phyloP scores from a whole-genome alignment of 2,888 invertebrate genomes.

The Cataglyphis albicans region DNA sequence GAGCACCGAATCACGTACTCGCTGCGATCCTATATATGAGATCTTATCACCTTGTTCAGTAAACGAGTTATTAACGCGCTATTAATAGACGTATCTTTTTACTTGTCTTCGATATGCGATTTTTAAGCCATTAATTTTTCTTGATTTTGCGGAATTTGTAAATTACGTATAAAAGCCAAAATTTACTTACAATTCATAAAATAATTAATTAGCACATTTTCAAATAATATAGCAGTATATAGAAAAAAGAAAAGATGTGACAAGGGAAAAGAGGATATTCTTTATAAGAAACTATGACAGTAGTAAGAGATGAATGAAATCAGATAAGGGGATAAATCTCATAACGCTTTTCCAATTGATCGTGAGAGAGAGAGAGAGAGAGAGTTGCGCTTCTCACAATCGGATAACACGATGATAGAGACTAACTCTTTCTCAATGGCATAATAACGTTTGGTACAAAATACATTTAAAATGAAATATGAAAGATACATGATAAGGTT shows the following conservation, averaged over 20 bases:
- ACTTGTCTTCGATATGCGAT: neutral
- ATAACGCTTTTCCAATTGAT: neutral
- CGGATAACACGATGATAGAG: neutral
- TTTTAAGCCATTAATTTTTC: neutral
- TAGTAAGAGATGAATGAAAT: slow-evolving; percentile 24
- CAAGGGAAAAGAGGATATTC: neutral
- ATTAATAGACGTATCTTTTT: neutral
- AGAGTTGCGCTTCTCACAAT: neutral
- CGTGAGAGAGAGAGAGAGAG: too few species aligned
- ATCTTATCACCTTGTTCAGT: neutral
- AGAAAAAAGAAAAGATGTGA: neutral
- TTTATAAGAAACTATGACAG: neutral
- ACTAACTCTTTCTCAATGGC: neutral
- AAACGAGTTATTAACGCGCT: neutral
- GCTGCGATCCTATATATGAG: neutral
- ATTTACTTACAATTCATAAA: neutral
- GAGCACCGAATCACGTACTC: neutral
- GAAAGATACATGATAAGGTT: neutral
- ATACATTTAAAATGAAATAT: neutral
- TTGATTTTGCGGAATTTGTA: neutral
- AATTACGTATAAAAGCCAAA: neutral
- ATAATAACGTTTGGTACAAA: neutral
- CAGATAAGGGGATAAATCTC: slow-evolving; percentile 24
- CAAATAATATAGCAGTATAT: neutral
- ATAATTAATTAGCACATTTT: neutral